Conservation (phyloP, 1,140 invertebrate genomes). For the Trachymyrmex septentrionalis region DNA sequence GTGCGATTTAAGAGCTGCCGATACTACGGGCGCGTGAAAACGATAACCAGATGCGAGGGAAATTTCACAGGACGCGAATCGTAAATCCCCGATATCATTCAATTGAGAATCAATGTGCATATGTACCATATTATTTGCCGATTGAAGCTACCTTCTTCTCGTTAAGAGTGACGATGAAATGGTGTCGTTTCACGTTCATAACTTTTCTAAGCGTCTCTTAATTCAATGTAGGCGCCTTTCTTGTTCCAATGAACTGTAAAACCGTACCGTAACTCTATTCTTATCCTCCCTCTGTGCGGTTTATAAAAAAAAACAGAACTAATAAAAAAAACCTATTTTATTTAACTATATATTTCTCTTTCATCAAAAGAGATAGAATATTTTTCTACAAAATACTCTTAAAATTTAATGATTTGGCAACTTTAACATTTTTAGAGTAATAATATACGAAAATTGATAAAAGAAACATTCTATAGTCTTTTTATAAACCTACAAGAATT, state of each 20-base stretch:
- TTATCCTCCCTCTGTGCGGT: not conserved
- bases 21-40: constrained; percentile 25
- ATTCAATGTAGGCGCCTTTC: constrained; percentile 18
- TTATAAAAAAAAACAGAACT: constrained; percentile 3
- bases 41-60: constrained; percentile 47
- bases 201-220: constrained; percentile 10
- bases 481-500: not conserved
- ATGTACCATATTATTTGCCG: constrained; percentile 44
- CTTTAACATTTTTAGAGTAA: not conserved
- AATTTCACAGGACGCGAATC: constrained; percentile 49
- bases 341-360: not conserved
- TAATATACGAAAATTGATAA: not conserved
- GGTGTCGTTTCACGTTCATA: not conserved
- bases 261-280: not conserved
- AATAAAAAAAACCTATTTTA: not conserved
- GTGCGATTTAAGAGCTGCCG: constrained; percentile 48
- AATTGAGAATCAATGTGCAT: constrained; percentile 50
- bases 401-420: not conserved
- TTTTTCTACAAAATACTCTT: not conserved
- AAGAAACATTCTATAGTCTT: not conserved
- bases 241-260: constrained; percentile 7
- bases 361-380: not conserved
- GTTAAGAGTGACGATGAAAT: not conserved
- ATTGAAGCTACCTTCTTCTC: not conserved
- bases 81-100: constrained; percentile 40